These are phyloP conservation scores for Spodoptera frugiperda DNA, from an alignment of 1,140 invertebrate genomes.

Conservation along the genomic window DNA sequence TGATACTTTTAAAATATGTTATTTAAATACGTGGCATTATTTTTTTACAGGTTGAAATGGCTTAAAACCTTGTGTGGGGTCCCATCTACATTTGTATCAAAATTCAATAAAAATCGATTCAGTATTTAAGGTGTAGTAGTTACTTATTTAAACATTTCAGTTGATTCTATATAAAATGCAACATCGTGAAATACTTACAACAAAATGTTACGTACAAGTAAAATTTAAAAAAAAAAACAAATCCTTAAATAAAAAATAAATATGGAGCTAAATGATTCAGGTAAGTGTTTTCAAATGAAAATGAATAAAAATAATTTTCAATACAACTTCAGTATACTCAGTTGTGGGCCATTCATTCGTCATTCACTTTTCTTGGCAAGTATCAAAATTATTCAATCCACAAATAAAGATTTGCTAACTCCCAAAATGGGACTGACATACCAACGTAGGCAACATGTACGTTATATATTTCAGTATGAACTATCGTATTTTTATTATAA, in stretches of 20 bases:
- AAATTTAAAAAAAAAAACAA: not conserved
- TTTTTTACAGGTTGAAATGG: not conserved
- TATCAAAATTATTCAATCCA: conserved; percentile 43
- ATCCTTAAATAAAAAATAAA: too few relatives aligned
- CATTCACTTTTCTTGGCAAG: not conserved
- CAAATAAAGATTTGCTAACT: conserved; percentile 50
- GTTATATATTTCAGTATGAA: conserved; percentile 70
- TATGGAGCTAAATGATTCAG: too few relatives aligned
- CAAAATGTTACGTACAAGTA: not conserved
- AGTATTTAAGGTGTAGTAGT: too few relatives aligned
- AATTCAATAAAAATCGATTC: too few relatives aligned
- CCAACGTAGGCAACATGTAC: conserved; percentile 55
- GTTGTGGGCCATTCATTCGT: not conserved
- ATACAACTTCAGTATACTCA: not conserved
- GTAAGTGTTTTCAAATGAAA: too few relatives aligned
- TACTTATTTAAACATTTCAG: too few relatives aligned
- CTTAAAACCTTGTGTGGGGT: not conserved
- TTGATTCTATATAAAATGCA: too few relatives aligned
- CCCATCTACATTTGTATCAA: not conserved
- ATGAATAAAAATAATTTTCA: too few relatives aligned
- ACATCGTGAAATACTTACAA: not conserved
- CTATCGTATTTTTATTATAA: conserved; percentile 84
- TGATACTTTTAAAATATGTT: conserved; percentile 54
- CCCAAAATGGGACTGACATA: conserved; percentile 63
- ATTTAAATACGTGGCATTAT: not conserved